Base-by-base conservation (phyloP, 1,140 invertebrate species). In the Drosophila trapezifrons region DNA sequence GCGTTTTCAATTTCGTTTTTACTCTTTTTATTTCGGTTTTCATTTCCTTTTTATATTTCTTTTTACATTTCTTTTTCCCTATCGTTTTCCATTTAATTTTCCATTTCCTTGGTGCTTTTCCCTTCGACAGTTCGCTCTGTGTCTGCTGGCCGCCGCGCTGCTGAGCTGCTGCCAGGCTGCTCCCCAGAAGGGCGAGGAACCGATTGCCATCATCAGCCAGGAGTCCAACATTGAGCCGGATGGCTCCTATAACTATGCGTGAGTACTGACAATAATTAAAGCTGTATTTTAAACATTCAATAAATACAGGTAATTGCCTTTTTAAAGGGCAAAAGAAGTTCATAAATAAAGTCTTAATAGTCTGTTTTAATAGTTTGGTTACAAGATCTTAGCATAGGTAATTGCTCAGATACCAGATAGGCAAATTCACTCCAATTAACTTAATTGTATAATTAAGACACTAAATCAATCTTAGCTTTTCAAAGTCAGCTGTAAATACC, bases 181-280 rank as follows among this genome's bases (percentile, higher is more conserved):
- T 32, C 92, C 93, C 38, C 93, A 93, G 90, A 93, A 93, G 38
- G 89, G 92, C 43, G 91, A 86, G 4, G 93, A 94, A 51, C 93
- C 93, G 2, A 94, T 95, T 76, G 93, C 93, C 49, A 95, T 95
- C 62, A 92, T 95, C 17, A 94, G 93, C 72, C 94, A 95, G 83
- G 94, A 94, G 55, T 95, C 94, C 55, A 94, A 95, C 71, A 93
- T 94, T 54, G 94, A 94, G 76, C 93, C 94, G 6, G 95, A 95
- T 91, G 95, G 95, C 54, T 93, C 94, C 37, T 95, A 95, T 73
- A 92, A 94, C 85, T 95, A 94, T 92, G 94, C 93, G 76, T 76
- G 63, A 91, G 82, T 85, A 42, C 22, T 3, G 6, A 0, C 7
- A 9, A 72, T 37, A 42, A 46, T n/a, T 29, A 12, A 13, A 17